phyloP scores from a whole-genome alignment of 2,888 invertebrate species.

The Temnothorax rugatulus region DNA sequence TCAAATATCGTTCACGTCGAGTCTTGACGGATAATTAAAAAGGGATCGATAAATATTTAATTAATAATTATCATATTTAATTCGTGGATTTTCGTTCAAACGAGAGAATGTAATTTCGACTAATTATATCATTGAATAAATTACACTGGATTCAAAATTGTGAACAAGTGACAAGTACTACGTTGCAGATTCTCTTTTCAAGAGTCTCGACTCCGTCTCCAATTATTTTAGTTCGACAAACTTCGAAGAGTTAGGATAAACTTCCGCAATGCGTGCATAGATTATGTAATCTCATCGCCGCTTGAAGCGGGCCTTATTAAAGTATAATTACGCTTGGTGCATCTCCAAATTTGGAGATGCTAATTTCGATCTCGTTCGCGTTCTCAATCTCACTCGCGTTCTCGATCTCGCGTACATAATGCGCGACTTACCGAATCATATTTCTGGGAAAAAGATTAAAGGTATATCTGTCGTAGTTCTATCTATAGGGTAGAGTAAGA shows the following conservation, averaged over 20 bases:
- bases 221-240: constrained; percentile 19
- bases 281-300: constrained; percentile 10
- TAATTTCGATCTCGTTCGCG: neutral
- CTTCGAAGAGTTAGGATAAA: neutral
- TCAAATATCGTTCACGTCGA: neutral
- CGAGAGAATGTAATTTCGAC: neutral
- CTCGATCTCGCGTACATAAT: neutral
- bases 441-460: constrained; percentile 32
- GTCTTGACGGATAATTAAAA: neutral
- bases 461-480: neutral
- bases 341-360: constrained; percentile 1
- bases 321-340: constrained; percentile 8
- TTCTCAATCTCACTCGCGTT: neutral
- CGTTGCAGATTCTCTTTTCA: neutral
- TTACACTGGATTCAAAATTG: neutral
- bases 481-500: constrained; percentile 8
- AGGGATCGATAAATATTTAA: neutral
- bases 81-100: neutral
- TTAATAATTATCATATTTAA: neutral
- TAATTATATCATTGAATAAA: neutral
- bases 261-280: constrained; percentile 15
- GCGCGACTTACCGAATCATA: constrained; percentile 10
- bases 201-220: neutral
- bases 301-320: neutral
- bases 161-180: neutral